A percentile compares a stretch with the other conserved stretches of the same genome.
Evolutionary conservation across 2,797 vertebrate genomes (phyloP).

Genomic region (Gastrophryne carolinensis): DNA sequence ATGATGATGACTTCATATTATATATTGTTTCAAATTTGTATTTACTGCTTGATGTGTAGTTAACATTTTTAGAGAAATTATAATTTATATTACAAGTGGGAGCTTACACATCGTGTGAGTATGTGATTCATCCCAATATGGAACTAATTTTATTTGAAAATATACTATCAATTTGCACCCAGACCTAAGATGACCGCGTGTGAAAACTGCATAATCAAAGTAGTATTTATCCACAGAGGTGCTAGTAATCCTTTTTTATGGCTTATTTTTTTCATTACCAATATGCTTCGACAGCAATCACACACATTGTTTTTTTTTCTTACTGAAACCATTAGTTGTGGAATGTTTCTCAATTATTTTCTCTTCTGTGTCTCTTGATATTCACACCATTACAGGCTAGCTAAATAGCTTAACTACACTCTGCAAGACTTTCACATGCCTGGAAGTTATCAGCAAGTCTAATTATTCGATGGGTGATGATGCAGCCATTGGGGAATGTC

Average conservation of each 20-base stretch:
- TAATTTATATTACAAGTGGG: too few species aligned
- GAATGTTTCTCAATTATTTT: conserved; percentile 24
- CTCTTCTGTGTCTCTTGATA: conserved; percentile 1
- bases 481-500: neutral
- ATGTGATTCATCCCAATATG: too few species aligned
- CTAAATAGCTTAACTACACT: conserved; percentile 8
- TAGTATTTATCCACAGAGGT: neutral
- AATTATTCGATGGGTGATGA: conserved; percentile 10
- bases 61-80: too few species aligned
- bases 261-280: too few species aligned
- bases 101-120: too few species aligned
- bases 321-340: conserved; percentile 16
- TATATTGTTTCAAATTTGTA: too few species aligned
- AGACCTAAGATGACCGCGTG: neutral
- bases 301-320: conserved; percentile 10
- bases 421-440: conserved; percentile 3
- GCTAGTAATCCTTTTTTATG: neutral
- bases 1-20: too few species aligned
- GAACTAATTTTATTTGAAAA: neutral
- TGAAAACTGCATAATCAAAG: neutral
- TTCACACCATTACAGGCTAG: conserved; percentile 3
- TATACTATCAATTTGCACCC: neutral
- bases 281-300: conserved; percentile 1
- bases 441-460: conserved; percentile 19
- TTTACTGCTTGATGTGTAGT: too few species aligned